A percentile compares a stretch with the other conserved stretches of the same genome.
These are phyloP conservation scores for Calliopum simillimum DNA, from an alignment of 2,888 invertebrate genomes.

Conservation along the genomic window DNA sequence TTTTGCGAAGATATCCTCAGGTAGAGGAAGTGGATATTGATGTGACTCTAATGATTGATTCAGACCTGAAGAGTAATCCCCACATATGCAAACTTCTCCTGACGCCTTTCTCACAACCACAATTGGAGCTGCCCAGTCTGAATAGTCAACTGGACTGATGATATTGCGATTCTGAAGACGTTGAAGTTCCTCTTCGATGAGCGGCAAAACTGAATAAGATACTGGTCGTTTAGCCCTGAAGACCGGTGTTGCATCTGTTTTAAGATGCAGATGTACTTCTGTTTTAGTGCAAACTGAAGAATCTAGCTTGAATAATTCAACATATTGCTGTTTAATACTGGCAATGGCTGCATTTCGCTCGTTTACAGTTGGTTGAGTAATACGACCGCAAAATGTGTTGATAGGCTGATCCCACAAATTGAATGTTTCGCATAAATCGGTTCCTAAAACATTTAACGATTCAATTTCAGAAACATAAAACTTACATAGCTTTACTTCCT, in stretches of 20 bases:
- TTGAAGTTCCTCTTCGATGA: constrained; percentile 37
- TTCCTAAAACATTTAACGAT: no score
- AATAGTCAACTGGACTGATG: constrained; percentile 41
- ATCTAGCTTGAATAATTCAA: no score
- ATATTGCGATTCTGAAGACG: constrained; percentile 37
- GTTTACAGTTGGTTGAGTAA: no score
- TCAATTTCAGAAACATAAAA: no score
- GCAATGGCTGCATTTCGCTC: no score
- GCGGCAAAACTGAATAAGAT: constrained; percentile 40
- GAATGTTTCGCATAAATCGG: no score
- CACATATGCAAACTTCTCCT: constrained; percentile 43
- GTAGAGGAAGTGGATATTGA: constrained; percentile 39
- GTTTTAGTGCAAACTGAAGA: constrained; percentile 11
- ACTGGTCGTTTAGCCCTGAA: constrained; percentile 42
- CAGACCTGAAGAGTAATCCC: constrained; percentile 45
- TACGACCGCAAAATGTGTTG: no score
- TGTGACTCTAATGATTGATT: constrained; percentile 39
- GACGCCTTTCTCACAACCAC: constrained; percentile 39
- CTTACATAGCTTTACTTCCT: no score
- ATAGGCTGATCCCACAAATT: no score
- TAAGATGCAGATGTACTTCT: background rate
- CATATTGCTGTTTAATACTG: no score
- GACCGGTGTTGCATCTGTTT: constrained; percentile 15
- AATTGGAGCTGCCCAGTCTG: constrained; percentile 45
- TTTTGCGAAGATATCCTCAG: constrained; percentile 39